phyloP scores from a whole-genome alignment of 2,797 vertebrate species.

The Xiphorhynchus erythropygius region DNA sequence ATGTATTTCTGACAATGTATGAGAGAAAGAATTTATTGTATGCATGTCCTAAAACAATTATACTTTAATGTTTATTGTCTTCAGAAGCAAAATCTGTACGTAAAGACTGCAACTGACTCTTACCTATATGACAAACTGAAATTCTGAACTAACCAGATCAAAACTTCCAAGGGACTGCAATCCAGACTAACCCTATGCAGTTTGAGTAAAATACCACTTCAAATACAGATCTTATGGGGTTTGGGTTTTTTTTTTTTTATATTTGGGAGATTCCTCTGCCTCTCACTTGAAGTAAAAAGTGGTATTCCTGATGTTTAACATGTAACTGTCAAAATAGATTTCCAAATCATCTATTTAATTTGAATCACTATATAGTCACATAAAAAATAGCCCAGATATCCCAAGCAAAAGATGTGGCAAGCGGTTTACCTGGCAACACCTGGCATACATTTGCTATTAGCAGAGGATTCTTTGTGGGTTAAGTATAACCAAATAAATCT shows the following conservation, averaged over 20 bases:
- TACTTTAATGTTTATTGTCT: not conserved
- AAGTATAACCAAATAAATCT: not conserved
- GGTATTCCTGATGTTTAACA: not conserved
- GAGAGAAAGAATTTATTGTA: not conserved
- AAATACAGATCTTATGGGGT: not conserved
- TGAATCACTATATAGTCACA: not conserved
- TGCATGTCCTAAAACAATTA: not conserved
- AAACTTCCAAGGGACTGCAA: not conserved
- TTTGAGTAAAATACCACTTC: not conserved
- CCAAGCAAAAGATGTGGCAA: accelerated
- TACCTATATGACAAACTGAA: not conserved
- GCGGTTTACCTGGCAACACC: not conserved
- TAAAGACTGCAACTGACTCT: not conserved
- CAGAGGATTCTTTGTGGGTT: not conserved
- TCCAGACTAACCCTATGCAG: not conserved
- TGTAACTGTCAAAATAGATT: not conserved
- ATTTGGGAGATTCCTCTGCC: not conserved
- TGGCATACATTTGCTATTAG: not conserved
- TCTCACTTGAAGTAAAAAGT: not conserved
- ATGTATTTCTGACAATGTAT: not conserved
- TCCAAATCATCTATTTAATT: not conserved
- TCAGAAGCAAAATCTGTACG: not conserved
- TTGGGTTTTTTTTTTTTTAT: too few species aligned
- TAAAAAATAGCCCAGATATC: not conserved
- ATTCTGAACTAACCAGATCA: not conserved